A percentile compares a stretch with the other conserved stretches of the same genome.
Conservation (phyloP, 1,140 invertebrate genomes). For the Microplitis mediator region DNA sequence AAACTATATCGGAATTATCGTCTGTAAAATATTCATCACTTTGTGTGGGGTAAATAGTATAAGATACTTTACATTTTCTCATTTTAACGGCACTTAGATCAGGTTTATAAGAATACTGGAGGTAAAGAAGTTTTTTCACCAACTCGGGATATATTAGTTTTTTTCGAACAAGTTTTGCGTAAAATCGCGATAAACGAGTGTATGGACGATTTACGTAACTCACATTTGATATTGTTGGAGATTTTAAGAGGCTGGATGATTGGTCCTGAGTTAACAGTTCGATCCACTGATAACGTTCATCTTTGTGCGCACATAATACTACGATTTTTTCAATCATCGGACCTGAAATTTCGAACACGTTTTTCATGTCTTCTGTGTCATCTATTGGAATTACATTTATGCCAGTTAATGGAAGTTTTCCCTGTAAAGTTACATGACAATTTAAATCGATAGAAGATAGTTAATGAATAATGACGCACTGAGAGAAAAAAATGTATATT, state of each 20-base stretch:
- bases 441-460: too few relatives aligned
- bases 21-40: constrained; percentile 21
- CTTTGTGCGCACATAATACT: constrained; percentile 82
- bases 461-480: too few relatives aligned
- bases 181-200: constrained; percentile 73
- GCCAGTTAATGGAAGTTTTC: constrained; percentile 86
- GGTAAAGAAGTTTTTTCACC: constrained; percentile 75
- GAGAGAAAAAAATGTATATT: too few relatives aligned
- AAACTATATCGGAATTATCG: constrained; percentile 4
- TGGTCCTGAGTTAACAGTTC: constrained; percentile 75
- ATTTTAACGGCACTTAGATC: constrained; percentile 54
- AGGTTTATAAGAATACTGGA: constrained; percentile 63
- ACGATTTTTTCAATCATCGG: constrained; percentile 88
- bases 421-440: constrained; percentile 64
- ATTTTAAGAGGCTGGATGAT: constrained; percentile 53
- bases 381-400: constrained; percentile 79
- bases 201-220: constrained; percentile 60
- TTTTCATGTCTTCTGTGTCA: constrained; percentile 79
- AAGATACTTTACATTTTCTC: constrained; percentile 51
- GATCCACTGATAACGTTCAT: constrained; percentile 87
- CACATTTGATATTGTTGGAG: constrained; percentile 57
- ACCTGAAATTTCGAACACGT: constrained; percentile 90
- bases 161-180: constrained; percentile 73
- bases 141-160: constrained; percentile 73
- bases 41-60: constrained; percentile 42